Evolutionary conservation across 2,113 vertebrate species (phyloP), one percentile per base, ranked within the genome.

Genomic region (Ochotona princeps): DNA sequence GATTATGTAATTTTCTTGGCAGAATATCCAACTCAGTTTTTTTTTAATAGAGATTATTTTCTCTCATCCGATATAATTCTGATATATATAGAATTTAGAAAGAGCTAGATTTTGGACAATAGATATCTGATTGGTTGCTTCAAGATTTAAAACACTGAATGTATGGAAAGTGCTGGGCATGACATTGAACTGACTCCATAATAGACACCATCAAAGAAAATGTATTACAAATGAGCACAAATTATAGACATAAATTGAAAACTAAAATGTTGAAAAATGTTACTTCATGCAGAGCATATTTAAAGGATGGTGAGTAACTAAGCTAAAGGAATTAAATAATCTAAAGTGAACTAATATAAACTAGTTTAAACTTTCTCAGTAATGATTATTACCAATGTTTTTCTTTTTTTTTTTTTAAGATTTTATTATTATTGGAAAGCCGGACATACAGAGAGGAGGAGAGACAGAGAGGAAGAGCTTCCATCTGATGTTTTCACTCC

Each of bases 171-270:
- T 47, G 7, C 8, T 86, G 13, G 25, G 3, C 9, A 83, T 51
- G 67, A 12, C 51, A 63, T 1, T 84, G 38, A 93, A 7, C 54
- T 86, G n/a, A 72, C 8, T 32, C 8, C 30, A 63, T 0, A 28
- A 7, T 7, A 54, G 13, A 49, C 28, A 7, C 4, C 38, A 20
- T 83, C 23, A 76, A 74, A 90, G 7, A 60, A 85, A 79, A 75
- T 91, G 75, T 38, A 72, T 78, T 49, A 85, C 38, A 95, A 73
- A 63, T 84, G 4, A 67, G 28, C 67, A 63, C 47, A 76, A 84
- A 90, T 69, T n/a, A 79, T 83, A 25, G 67, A 73, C 23, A 1
- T 91, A 63, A 60, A 60, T 9, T 38, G 18, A 92, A 85, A 87
- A 5, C 21, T 90, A 93, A 91, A 89, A 51, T 83, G 86, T 30